phyloP scores from a whole-genome alignment of 2,888 invertebrate species.

The Aporophyla nigra region DNA sequence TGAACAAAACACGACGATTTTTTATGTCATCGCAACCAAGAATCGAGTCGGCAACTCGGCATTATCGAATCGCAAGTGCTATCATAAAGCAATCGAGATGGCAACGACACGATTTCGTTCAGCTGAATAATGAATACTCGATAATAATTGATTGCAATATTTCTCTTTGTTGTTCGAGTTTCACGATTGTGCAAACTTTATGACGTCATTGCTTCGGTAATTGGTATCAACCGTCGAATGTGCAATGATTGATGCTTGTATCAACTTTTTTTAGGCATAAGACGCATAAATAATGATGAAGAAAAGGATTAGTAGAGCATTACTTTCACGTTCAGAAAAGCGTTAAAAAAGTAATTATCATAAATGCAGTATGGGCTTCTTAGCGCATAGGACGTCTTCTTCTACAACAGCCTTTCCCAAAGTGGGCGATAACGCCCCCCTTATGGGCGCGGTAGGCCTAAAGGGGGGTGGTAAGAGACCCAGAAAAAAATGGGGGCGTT shows the following conservation, averaged over 20 bases:
- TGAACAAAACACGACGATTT: slow-evolving; percentile 34
- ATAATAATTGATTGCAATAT: slow-evolving; percentile 82
- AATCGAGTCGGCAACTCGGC: slow-evolving; percentile 26
- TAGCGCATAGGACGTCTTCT: no score
- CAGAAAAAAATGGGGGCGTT: no score
- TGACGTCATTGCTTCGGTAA: slow-evolving; percentile 52
- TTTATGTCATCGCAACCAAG: slow-evolving; percentile 37
- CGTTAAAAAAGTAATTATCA: neutral
- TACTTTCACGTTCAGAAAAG: neutral
- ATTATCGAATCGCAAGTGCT: slow-evolving; percentile 58
- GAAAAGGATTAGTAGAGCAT: slow-evolving; percentile 14
- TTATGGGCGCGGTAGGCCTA: no score
- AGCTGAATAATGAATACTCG: slow-evolving; percentile 81
- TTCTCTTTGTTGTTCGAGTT: slow-evolving; percentile 71
- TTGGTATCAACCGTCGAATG: slow-evolving; percentile 57
- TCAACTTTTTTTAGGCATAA: slow-evolving; percentile 44
- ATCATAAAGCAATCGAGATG: slow-evolving; percentile 72
- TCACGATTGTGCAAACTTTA: slow-evolving; percentile 60
- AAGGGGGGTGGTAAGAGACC: no score
- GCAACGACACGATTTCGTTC: slow-evolving; percentile 75
- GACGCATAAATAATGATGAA: slow-evolving; percentile 28
- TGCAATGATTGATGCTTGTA: slow-evolving; percentile 54
- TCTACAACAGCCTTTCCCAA: no score
- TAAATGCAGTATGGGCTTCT: neutral
- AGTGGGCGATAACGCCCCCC: no score